These are phyloP conservation scores for Cochlearius cochlearius DNA, from an alignment of 2,113 vertebrate genomes.

Conservation along the genomic window DNA sequence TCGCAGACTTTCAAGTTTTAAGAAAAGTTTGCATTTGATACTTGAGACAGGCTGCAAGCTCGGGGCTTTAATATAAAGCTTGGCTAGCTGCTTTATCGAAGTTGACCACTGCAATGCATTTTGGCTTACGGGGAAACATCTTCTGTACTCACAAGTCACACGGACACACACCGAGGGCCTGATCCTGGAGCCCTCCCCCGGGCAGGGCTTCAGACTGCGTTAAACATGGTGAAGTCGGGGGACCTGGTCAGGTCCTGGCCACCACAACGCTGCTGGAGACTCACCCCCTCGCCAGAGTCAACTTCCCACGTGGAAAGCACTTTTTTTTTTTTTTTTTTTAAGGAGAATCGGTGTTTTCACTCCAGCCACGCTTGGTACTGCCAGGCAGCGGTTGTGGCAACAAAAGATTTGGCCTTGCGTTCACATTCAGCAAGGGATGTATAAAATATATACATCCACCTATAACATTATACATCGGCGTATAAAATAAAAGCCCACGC, in stretches of 20 bases:
- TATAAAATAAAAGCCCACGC: not conserved
- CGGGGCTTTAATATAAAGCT: not conserved
- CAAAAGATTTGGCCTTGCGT: not conserved
- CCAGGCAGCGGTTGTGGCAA: not conserved
- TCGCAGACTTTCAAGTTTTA: not conserved
- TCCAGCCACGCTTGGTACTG: fast-evolving
- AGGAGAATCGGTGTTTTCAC: not conserved
- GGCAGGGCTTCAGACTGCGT: not conserved
- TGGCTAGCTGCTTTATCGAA: not conserved
- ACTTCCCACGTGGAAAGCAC: not conserved
- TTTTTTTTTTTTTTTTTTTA: not conserved
- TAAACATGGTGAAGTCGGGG: not conserved
- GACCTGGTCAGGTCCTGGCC: not conserved
- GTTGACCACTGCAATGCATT: not conserved
- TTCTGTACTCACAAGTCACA: not conserved
- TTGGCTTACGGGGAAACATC: not conserved
- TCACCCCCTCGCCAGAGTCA: not conserved
- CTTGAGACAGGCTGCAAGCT: not conserved
- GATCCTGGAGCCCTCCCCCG: not conserved
- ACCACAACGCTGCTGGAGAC: not conserved
- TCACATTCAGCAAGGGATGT: not conserved
- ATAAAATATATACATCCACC: not conserved
- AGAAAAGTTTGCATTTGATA: not conserved
- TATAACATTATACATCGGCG: not conserved
- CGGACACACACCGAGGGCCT: fast-evolving